phyloP scores from a whole-genome alignment of 1,140 invertebrate genomes.

The Ephestia elutella region DNA sequence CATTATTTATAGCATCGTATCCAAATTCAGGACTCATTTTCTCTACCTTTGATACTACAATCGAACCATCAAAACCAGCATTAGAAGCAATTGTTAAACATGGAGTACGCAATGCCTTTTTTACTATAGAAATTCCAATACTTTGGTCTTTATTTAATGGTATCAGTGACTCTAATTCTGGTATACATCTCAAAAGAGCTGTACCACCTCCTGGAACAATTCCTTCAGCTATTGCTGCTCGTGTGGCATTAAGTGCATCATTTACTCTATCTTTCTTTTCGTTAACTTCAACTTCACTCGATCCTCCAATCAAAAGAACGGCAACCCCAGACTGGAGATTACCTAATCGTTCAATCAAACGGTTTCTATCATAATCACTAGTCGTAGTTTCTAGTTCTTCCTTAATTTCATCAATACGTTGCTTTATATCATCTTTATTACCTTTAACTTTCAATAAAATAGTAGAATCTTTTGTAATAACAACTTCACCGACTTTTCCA shows the following conservation, averaged over 20 bases:
- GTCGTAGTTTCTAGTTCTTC: constrained; percentile 80
- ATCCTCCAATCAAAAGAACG: constrained; percentile 42
- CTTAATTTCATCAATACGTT: constrained; percentile 78
- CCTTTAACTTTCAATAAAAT: constrained; percentile 75
- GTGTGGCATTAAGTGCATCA: constrained; percentile 48
- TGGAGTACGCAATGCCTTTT: constrained; percentile 79
- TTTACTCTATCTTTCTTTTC: constrained; percentile 51
- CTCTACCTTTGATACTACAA: constrained; percentile 88
- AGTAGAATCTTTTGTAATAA: constrained; percentile 91
- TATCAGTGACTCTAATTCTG: constrained; percentile 26
- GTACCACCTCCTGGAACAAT: constrained; percentile 54
- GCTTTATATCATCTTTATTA: constrained; percentile 76
- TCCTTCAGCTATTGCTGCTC: constrained; percentile 44
- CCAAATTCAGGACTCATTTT: constrained; percentile 80
- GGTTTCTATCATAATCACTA: constrained; percentile 85
- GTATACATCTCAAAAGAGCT: constrained; percentile 43
- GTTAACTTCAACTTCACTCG: constrained; percentile 41
- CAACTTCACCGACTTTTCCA: constrained; percentile 93
- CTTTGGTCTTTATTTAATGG: constrained; percentile 29
- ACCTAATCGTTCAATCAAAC: constrained; percentile 83
- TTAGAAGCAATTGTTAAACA: constrained; percentile 92
- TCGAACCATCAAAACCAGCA: constrained; percentile 90
- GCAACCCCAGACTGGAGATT: constrained; percentile 82
- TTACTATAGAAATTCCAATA: constrained; percentile 80
- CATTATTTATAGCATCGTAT: constrained; percentile 91